These are phyloP conservation scores for Bos indicus DNA, from an alignment of 2,113 vertebrate species.

Conservation along the genomic window DNA sequence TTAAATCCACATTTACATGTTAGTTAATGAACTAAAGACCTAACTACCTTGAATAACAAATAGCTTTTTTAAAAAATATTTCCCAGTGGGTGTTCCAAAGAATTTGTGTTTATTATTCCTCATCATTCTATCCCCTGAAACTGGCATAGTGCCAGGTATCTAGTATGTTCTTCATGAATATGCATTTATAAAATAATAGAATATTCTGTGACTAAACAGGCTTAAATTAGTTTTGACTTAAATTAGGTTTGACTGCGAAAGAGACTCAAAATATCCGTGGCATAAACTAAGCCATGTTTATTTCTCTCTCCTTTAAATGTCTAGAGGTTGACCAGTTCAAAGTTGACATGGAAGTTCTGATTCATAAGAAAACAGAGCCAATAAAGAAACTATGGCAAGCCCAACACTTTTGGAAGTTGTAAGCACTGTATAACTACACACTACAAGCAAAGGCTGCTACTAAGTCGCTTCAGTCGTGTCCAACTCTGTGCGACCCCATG, in stretches of 20 bases:
- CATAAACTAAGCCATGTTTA: neutral
- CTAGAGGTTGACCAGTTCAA: neutral
- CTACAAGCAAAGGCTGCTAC: neutral
- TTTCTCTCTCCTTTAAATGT: neutral
- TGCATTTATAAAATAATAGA: neutral
- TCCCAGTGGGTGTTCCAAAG: neutral
- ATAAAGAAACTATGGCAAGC: neutral
- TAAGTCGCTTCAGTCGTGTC: no score
- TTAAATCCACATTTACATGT: neutral
- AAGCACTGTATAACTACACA: neutral
- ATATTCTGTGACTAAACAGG: neutral
- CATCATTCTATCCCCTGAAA: neutral
- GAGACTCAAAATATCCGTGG: neutral
- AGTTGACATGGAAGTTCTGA: neutral
- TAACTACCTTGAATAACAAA: neutral
- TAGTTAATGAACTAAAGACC: neutral
- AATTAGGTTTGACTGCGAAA: neutral
- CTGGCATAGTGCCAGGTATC: neutral
- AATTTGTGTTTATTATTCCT: neutral
- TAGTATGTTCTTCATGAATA: neutral
- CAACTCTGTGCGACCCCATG: no score
- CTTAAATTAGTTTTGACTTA: neutral
- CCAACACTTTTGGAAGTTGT: neutral
- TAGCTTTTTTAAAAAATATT: neutral
- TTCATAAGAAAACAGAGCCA: neutral